Evolutionary conservation across 2,888 invertebrate species (phyloP), one percentile per base, ranked within the genome.

Genomic region (Beris chalybata): DNA sequence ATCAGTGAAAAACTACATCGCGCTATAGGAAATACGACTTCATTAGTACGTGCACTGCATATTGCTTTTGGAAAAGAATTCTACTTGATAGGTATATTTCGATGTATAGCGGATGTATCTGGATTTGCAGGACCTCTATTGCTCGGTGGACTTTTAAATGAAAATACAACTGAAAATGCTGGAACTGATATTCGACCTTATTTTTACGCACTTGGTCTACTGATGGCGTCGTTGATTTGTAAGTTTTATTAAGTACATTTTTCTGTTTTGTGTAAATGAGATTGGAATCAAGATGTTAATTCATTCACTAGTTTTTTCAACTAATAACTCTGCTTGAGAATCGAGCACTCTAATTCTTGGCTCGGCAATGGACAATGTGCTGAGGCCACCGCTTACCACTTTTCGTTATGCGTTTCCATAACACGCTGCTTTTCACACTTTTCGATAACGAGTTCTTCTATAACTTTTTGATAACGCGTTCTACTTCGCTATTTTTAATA

Each of bases 121-220:
- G 90, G 90, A 1, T 98, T 98, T 82, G 90, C 90, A 22, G 94
- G 94, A 0, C 98, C 98, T 0, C 80, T 98, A 67, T 82, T 98
- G 43, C 83, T 98, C 1, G 94, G 93, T 76, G 86, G 84, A 74
- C 82, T 98, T 32, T 88, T 98, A 2, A 82, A 84, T 30, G 75
- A 77, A 66, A 48, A 66, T 2, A 68, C 89, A 76, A 88, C 94
- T 68, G 90, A 93, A 78, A 86, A 89, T 73, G 85, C 85, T 72
- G 82, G 83, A 32, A 88, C 90, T 72, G 86, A 89, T 70, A 79
- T 86, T 65, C 84, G 83, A 74, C 81, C 85, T 0, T 89, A 89
- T 74, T 74, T 85, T 2, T 89, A 87, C 75, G 91, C 91, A 0
- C 75, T 81, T 5, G 87, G 88, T 3, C 82, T 94, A 70, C 87